Percentiles rank a stretch among this genome's conserved stretches.
Evolutionary conservation across 2,113 vertebrate species (phyloP).

Genomic region (Pitta sordida): DNA sequence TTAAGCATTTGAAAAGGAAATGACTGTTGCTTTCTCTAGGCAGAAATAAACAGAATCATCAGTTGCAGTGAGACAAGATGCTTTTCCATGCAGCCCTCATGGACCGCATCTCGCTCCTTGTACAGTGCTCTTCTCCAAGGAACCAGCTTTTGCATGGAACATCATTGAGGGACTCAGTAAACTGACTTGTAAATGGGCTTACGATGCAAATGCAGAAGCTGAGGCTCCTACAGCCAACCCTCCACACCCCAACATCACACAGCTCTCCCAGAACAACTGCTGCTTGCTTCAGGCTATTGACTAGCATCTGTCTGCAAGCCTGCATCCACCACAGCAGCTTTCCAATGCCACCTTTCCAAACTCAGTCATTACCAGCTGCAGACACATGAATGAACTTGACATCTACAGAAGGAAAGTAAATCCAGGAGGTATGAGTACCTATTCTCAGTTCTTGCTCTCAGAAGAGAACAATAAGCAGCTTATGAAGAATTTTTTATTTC

Average conservation of each 20-base stretch:
- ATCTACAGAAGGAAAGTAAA: neutral
- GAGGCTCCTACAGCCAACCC: neutral
- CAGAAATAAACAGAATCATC: neutral
- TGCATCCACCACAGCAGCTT: neutral
- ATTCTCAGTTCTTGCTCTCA: neutral
- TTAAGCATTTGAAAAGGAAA: neutral
- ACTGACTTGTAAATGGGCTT: rapidly evolving
- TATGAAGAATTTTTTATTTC: neutral
- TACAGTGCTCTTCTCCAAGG: neutral
- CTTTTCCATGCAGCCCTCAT: rapidly evolving
- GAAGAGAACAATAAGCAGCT: neutral
- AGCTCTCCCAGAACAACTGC: neutral
- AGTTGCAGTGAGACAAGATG: rapidly evolving
- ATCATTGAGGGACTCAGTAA: neutral
- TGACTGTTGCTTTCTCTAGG: neutral
- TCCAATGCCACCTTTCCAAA: neutral
- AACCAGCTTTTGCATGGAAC: neutral
- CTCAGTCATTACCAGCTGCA: neutral
- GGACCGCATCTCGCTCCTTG: neutral
- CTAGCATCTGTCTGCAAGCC: neutral
- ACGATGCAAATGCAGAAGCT: neutral
- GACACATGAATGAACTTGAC: neutral
- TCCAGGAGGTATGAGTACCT: neutral
- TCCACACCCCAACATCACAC: neutral
- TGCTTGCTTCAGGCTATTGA: neutral